phyloP scores from a whole-genome alignment of 1,140 invertebrate species.

The Drosophila pectinifera region DNA sequence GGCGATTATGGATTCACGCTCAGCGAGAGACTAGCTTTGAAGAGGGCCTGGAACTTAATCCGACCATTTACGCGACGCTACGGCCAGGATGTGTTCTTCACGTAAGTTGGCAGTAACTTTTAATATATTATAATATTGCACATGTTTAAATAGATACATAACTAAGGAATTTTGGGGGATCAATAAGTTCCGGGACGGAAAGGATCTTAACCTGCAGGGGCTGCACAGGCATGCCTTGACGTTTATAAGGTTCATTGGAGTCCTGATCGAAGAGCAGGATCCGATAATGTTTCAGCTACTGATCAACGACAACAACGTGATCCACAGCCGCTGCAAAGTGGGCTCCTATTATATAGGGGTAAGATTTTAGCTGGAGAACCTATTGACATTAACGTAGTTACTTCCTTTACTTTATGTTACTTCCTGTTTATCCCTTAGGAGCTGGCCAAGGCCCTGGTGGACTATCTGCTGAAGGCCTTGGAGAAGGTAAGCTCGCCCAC shows the following conservation, averaged over 20 bases:
- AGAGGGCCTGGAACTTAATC: constrained; percentile 55
- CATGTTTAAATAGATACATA: constrained; percentile 36
- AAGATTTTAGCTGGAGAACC: too few species aligned
- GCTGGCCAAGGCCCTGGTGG: constrained; percentile 33
- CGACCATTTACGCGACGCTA: constrained; percentile 41
- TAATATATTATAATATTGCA: neutral
- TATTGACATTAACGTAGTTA: too few species aligned
- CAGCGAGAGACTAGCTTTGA: constrained; percentile 49
- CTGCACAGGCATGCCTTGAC: constrained; percentile 47
- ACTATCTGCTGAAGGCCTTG: constrained; percentile 44
- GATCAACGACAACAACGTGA: constrained; percentile 36
- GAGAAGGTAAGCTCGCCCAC: constrained; percentile 46
- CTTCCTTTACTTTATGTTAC: too few species aligned
- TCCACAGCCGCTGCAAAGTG: constrained; percentile 40
- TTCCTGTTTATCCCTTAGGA: constrained; percentile 20
- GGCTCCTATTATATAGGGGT: constrained; percentile 24
- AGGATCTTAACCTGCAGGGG: constrained; percentile 33
- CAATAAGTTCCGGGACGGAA: constrained; percentile 16
- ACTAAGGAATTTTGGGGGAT: constrained; percentile 33
- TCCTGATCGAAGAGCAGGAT: constrained; percentile 55
- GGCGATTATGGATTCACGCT: constrained; percentile 56
- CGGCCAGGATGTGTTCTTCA: constrained; percentile 51
- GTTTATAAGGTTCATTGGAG: constrained; percentile 52
- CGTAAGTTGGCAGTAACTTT: constrained; percentile 12
- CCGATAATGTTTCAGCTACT: constrained; percentile 39